A percentile compares a stretch with the other conserved stretches of the same genome.
phyloP scores from a whole-genome alignment of 2,797 vertebrate genomes.

The Chlorospingus flavigularis region DNA sequence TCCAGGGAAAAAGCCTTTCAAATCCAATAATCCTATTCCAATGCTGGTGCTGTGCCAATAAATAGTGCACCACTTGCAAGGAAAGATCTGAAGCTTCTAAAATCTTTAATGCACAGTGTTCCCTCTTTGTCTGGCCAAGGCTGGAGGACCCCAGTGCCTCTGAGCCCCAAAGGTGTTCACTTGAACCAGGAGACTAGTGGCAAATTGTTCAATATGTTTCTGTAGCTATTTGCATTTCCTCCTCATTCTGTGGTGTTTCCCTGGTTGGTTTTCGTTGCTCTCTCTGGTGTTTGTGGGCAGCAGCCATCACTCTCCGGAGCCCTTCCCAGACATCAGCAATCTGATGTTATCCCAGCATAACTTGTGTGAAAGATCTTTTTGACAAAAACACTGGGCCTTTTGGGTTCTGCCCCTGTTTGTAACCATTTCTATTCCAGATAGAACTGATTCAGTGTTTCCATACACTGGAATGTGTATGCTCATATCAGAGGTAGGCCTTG shows the following conservation, averaged over 20 bases:
- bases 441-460: neutral
- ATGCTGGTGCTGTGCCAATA: neutral
- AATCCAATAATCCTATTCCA: constrained; percentile 46
- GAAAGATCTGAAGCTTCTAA: neutral
- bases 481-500: neutral
- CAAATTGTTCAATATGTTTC: neutral
- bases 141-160: neutral
- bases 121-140: neutral
- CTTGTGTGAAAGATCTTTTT: neutral
- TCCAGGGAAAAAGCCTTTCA: constrained; percentile 39
- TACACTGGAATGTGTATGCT: neutral
- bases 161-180: neutral
- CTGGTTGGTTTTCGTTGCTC: neutral
- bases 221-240: neutral
- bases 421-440: neutral
- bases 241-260: neutral
- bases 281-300: neutral
- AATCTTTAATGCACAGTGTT: neutral
- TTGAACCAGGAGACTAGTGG: neutral
- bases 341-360: neutral
- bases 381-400: neutral
- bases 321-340: neutral
- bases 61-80: neutral
- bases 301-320: neutral
- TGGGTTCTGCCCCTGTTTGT: neutral